A percentile compares a stretch with the other conserved stretches of the same genome.
Evolutionary conservation across 2,797 vertebrate species (phyloP).

Genomic region (Bradypodion pumilum): DNA sequence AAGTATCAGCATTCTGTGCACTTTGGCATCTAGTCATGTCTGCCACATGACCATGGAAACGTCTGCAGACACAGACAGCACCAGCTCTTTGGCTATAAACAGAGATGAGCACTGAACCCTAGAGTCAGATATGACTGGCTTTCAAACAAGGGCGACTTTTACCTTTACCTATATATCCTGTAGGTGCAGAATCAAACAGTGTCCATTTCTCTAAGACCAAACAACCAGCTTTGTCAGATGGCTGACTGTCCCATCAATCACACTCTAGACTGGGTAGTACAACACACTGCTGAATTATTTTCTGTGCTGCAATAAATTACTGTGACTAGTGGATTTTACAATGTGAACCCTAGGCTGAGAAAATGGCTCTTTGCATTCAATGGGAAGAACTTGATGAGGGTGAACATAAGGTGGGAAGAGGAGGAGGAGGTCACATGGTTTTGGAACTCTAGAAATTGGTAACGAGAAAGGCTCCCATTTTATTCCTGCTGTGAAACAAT

Average conservation of each 20-base stretch:
- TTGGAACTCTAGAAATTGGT: conserved; percentile 36
- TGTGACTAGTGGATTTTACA: neutral
- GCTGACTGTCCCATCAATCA: conserved; percentile 19
- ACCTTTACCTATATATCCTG: conserved; percentile 35
- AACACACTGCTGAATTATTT: conserved; percentile 25
- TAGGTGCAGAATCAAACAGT: conserved; percentile 46
- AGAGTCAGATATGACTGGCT: too few species aligned
- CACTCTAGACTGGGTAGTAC: neutral
- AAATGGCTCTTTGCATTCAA: conserved; percentile 38
- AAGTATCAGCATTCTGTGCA: too few species aligned
- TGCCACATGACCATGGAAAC: too few species aligned
- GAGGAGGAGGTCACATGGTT: neutral
- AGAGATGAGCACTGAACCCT: too few species aligned
- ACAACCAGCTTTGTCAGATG: neutral
- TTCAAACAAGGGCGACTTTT: too few species aligned
- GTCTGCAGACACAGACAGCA: too few species aligned
- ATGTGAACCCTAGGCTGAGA: rapidly evolving
- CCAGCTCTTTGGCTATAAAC: too few species aligned
- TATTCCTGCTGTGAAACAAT: conserved; percentile 57
- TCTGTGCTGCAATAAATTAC: neutral
- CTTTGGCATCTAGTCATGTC: too few species aligned
- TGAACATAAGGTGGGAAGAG: too few species aligned
- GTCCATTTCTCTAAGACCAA: conserved; percentile 25
- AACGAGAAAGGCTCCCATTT: conserved; percentile 52
- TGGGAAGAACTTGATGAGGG: conserved; percentile 2